These are phyloP conservation scores for Rana temporaria DNA, from an alignment of 2,113 vertebrate species.

Conservation along the genomic window DNA sequence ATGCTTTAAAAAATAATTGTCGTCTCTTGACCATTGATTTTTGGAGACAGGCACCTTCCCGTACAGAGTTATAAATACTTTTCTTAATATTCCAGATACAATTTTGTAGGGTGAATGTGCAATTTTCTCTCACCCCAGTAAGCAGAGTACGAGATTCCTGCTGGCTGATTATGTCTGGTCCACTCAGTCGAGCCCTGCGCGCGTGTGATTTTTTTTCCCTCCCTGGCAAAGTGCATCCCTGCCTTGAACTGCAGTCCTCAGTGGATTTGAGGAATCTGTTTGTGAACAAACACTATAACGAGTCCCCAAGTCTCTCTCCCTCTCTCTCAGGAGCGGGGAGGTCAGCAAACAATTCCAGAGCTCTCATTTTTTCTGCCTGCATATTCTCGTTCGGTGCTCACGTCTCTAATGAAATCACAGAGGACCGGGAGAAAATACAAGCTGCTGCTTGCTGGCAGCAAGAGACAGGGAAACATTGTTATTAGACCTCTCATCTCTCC, in stretches of 20 bases:
- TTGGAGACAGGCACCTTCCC: too few relatives aligned
- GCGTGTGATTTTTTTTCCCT: constrained; percentile 13
- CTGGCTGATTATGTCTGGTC: not conserved
- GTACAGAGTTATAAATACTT: not conserved
- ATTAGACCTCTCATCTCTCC: not conserved
- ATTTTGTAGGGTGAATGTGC: not conserved
- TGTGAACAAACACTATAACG: not conserved
- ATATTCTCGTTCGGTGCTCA: constrained; percentile 42
- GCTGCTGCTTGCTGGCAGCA: constrained; percentile 2
- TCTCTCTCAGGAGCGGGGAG: constrained; percentile 29
- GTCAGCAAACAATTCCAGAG: constrained; percentile 43
- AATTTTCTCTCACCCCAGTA: not conserved
- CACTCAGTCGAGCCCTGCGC: not conserved
- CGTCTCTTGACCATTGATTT: too few relatives aligned
- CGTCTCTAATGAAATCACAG: constrained; percentile 8
- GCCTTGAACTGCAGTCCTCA: constrained; percentile 21
- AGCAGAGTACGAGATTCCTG: not conserved
- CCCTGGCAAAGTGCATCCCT: not conserved
- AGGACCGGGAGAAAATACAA: not conserved
- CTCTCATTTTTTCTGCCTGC: not conserved
- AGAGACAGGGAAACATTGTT: not conserved
- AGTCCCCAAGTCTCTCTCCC: not conserved
- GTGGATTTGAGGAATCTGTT: constrained; percentile 28
- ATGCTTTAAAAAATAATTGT: too few relatives aligned
- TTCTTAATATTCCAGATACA: not conserved